Base-by-base conservation (phyloP, 2,797 vertebrate genomes). In the Pogonophryne albipinna region DNA sequence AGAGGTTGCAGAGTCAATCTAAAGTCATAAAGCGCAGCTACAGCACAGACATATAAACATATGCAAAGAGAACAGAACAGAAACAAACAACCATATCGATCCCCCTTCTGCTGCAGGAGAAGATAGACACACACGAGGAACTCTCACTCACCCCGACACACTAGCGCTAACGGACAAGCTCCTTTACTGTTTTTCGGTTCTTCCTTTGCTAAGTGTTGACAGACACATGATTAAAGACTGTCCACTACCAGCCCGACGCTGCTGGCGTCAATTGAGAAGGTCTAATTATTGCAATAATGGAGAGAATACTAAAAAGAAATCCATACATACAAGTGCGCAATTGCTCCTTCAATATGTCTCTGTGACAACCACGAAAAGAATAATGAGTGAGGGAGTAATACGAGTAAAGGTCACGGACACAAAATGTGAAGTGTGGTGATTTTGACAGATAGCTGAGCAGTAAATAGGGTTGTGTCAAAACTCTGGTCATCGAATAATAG, bases 261-360 rank as follows among this genome's bases (percentile, higher is more conserved):
- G 66, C 84, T 52, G 63, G 87, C 86, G 85, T 90, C 92, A 92
- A 93, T 90, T 87, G 86, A 89, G 88, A 89, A 89, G 86, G 89
- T 91, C 90, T 93, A 94, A 94, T 94, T 90, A 90, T 82, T 82
- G 83, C 83, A 88, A 86, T 79, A 88, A 82, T 80, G 71, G 72
- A 84, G 66, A 76, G 79, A 89, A 82, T 84, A 66, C 84, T 85
- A 87, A 87, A 89, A 82, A 87, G 80, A 91, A 87, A 87, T 89
- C 87, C 85, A 89, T 87, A 86, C 87, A 88, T 38, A 38, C 79
- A 83, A 75, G 71, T 56, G 74, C 77, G 50, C 73, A 74, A 78
- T 56, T 12, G 78, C 82, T 85, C 76, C 79, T 86, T 38, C 70
- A 85, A 82, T 83, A 87, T 88, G 87, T 85, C 82, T 89, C 63